Conservation (phyloP, 2,113 vertebrate genomes). For the Neomonachus schauinslandi region DNA sequence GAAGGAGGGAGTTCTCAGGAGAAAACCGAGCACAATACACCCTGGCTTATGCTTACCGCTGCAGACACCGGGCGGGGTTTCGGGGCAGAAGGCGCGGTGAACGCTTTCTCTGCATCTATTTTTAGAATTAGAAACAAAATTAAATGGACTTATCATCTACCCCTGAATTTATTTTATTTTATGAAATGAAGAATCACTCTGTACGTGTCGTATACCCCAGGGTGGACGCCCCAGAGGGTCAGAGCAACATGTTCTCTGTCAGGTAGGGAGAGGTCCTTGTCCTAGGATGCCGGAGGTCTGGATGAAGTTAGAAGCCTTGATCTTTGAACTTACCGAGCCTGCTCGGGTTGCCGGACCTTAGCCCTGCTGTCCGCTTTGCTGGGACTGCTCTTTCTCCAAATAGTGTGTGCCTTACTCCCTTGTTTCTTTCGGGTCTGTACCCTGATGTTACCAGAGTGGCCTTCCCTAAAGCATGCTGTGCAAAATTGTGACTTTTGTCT, state of each 20-base stretch:
- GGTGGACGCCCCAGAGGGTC: neutral
- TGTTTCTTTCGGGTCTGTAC: neutral
- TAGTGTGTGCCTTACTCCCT: neutral
- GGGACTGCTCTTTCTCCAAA: neutral
- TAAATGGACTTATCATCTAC: neutral
- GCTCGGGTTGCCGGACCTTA: neutral
- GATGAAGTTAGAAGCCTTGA: neutral
- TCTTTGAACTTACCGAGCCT: neutral
- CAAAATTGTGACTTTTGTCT: neutral
- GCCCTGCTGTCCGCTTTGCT: neutral
- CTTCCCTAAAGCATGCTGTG: neutral
- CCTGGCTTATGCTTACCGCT: neutral
- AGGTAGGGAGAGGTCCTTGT: neutral
- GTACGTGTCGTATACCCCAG: neutral
- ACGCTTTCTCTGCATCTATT: neutral
- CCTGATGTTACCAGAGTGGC: neutral
- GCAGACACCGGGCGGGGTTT: neutral
- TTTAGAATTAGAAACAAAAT: slow-evolving; percentile 55
- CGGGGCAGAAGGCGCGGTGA: neutral
- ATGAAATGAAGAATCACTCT: neutral
- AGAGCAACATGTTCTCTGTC: neutral
- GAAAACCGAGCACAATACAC: neutral
- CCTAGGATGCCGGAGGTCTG: neutral
- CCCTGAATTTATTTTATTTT: slow-evolving; percentile 20
- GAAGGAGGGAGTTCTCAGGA: neutral